A percentile compares a stretch with the other conserved stretches of the same genome.
These are phyloP conservation scores for Petrolisthes cinctipes DNA, from an alignment of 2,888 invertebrate species.

Conservation along the genomic window DNA sequence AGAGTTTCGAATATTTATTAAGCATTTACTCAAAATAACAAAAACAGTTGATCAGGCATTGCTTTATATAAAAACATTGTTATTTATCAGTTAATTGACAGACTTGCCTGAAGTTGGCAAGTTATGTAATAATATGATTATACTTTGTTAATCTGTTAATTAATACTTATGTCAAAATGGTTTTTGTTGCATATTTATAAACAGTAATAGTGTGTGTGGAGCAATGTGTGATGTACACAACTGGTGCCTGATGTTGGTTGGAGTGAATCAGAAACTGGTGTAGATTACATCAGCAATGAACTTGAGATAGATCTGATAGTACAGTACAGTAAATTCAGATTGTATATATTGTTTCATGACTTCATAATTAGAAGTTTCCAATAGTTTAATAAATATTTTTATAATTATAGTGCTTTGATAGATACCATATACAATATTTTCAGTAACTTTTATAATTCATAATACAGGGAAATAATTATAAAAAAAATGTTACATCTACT, in stretches of 20 bases:
- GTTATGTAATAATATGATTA: background rate
- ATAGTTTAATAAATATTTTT: background rate
- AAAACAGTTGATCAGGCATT: too few relatives aligned
- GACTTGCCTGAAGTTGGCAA: background rate
- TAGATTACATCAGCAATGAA: background rate
- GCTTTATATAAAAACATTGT: background rate
- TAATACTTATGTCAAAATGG: background rate
- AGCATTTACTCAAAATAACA: too few relatives aligned
- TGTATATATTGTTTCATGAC: background rate
- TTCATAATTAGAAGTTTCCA: slow-evolving; percentile 4
- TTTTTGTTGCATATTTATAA: background rate
- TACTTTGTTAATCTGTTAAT: background rate
- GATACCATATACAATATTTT: too few relatives aligned
- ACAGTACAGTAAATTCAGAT: background rate
- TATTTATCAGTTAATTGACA: background rate
- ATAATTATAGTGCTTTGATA: background rate
- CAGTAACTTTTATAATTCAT: too few relatives aligned
- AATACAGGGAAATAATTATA: too few relatives aligned
- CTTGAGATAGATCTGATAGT: slow-evolving; percentile 9
- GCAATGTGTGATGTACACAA: background rate
- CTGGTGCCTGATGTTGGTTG: too few relatives aligned
- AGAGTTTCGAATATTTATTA: too few relatives aligned
- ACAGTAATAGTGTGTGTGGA: background rate
- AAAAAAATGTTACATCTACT: too few relatives aligned
- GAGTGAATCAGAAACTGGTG: too few relatives aligned